phyloP scores from a whole-genome alignment of 1,140 invertebrate genomes.

The Apis laboriosa region DNA sequence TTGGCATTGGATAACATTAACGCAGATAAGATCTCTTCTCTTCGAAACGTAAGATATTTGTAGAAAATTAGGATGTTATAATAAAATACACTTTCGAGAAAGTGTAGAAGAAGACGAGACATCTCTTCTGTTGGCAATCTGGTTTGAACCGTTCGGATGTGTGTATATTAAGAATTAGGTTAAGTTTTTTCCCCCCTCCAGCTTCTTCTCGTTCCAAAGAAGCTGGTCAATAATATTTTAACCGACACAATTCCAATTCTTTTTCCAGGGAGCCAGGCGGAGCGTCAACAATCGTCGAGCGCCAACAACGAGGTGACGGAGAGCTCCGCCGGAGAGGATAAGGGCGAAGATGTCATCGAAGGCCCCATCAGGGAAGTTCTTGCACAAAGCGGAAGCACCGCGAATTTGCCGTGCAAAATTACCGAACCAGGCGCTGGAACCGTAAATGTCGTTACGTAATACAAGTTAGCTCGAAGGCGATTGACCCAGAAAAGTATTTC shows the following conservation, averaged over 20 bases:
- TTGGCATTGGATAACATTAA: too few species aligned
- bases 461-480: neutral
- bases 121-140: too few species aligned
- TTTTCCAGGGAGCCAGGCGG: slow-evolving; percentile 73
- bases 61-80: too few species aligned
- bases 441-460: slow-evolving; percentile 81
- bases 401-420: slow-evolving; percentile 86
- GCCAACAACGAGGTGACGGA: slow-evolving; percentile 67
- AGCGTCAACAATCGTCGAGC: slow-evolving; percentile 71
- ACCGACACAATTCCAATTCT: neutral
- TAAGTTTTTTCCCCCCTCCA: too few species aligned
- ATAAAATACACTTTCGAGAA: too few species aligned
- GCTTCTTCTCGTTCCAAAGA: too few species aligned
- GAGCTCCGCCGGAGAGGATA: slow-evolving; percentile 46
- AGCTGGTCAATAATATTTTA: neutral
- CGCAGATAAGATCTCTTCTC: too few species aligned
- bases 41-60: too few species aligned
- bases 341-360: slow-evolving; percentile 66
- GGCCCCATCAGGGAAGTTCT: slow-evolving; percentile 81
- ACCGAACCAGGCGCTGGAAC: slow-evolving; percentile 86
- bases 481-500: slow-evolving; percentile 40
- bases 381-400: slow-evolving; percentile 87
- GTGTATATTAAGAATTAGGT: too few species aligned
- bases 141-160: too few species aligned
- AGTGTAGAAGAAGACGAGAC: too few species aligned